Evolutionary conservation across 2,888 invertebrate genomes (phyloP).

Genomic region (Drosophila vallismaia): DNA sequence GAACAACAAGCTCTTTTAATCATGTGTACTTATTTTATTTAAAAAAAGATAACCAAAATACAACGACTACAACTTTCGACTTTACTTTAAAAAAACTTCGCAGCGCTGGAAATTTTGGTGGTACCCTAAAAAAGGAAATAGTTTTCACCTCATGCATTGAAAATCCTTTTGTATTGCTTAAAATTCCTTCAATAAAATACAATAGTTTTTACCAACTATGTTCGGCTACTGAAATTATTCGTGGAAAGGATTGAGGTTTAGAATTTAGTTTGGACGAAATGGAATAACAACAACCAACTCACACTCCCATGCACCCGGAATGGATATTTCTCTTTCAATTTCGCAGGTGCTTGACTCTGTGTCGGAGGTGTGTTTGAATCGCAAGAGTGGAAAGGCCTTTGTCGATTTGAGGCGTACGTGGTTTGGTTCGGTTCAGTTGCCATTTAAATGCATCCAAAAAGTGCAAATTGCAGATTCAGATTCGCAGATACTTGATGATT

Average conservation of each 20-base stretch:
- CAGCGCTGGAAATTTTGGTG: too few relatives aligned
- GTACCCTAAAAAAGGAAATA: slow-evolving; percentile 6
- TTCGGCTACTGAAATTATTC: slow-evolving; percentile 23
- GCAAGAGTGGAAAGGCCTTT: slow-evolving; percentile 35
- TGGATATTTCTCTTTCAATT: slow-evolving; percentile 75
- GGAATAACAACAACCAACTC: slow-evolving; percentile 37
- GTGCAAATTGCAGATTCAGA: slow-evolving; percentile 21
- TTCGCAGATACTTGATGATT: slow-evolving; percentile 4
- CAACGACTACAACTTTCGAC: too few relatives aligned
- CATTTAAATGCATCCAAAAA: slow-evolving; percentile 51
- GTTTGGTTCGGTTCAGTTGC: slow-evolving; percentile 31
- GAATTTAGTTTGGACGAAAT: slow-evolving; percentile 59
- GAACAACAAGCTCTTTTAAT: too few relatives aligned
- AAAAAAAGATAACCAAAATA: too few relatives aligned
- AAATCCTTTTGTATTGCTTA: slow-evolving; percentile 60
- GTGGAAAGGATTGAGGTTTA: slow-evolving; percentile 21
- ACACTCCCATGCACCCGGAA: slow-evolving; percentile 51
- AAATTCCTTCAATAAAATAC: slow-evolving; percentile 65
- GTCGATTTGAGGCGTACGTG: slow-evolving; percentile 53
- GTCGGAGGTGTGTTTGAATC: slow-evolving; percentile 46
- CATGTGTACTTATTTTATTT: too few relatives aligned
- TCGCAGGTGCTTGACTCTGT: slow-evolving; percentile 70
- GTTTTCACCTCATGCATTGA: slow-evolving; percentile 38
- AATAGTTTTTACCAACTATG: slow-evolving; percentile 72
- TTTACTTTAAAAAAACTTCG: too few relatives aligned